These are phyloP conservation scores for Antitype chi DNA, from an alignment of 2,888 invertebrate genomes.

Conservation along the genomic window DNA sequence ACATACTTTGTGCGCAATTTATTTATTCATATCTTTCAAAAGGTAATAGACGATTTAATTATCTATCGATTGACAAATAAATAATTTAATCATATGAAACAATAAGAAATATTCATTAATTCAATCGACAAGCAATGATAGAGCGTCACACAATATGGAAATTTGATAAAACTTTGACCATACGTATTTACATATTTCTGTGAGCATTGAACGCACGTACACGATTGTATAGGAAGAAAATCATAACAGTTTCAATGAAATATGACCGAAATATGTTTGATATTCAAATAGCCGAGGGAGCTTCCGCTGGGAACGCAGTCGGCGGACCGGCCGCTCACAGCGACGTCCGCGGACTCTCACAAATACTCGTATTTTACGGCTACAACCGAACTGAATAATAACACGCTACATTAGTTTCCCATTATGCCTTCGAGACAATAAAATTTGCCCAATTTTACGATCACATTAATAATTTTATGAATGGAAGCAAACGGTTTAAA, in stretches of 20 bases:
- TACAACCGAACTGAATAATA: slow-evolving; percentile 90
- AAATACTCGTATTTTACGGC: slow-evolving; percentile 89
- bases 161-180: slow-evolving; percentile 77
- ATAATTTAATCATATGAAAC: slow-evolving; percentile 43
- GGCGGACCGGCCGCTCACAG: slow-evolving; percentile 57
- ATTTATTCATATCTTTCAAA: slow-evolving; percentile 67
- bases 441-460: slow-evolving; percentile 91
- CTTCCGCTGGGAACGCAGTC: slow-evolving; percentile 86
- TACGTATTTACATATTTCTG: slow-evolving; percentile 79
- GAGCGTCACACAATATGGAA: slow-evolving; percentile 64
- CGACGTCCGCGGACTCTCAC: slow-evolving; percentile 78
- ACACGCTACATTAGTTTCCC: slow-evolving; percentile 91
- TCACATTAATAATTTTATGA: slow-evolving; percentile 91
- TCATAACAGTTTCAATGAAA: slow-evolving; percentile 89
- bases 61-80: slow-evolving; percentile 30
- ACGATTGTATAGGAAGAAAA: slow-evolving; percentile 86
- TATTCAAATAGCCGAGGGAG: slow-evolving; percentile 88
- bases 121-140: slow-evolving; percentile 34
- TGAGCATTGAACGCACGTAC: slow-evolving; percentile 84
- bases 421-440: slow-evolving; percentile 91
- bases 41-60: slow-evolving; percentile 45
- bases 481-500: slow-evolving; percentile 89
- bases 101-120: slow-evolving; percentile 52
- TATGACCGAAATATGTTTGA: slow-evolving; percentile 88
- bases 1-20: slow-evolving; percentile 65